A percentile compares a stretch with the other conserved stretches of the same genome.
Evolutionary conservation across 2,113 vertebrate species (phyloP).

Genomic region (Trochalopteron elliotii): DNA sequence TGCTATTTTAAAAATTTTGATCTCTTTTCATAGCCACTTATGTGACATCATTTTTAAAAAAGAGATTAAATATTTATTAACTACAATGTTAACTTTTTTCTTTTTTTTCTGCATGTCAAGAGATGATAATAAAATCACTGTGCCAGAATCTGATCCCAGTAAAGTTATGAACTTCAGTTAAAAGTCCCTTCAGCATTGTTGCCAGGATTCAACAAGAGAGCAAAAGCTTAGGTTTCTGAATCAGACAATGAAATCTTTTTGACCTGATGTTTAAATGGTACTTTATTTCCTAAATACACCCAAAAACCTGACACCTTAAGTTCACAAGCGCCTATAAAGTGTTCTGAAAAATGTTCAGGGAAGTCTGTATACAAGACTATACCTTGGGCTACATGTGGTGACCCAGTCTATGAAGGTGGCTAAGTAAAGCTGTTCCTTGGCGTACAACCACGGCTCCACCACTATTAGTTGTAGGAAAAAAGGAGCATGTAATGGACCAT

Average conservation of each 20-base stretch:
- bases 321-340: background rate
- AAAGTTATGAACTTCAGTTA: background rate
- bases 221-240: background rate
- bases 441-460: background rate
- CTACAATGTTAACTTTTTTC: background rate
- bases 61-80: background rate
- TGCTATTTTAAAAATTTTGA: background rate
- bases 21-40: background rate
- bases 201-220: background rate
- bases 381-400: background rate
- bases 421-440: background rate
- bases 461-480: background rate
- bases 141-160: background rate
- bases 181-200: background rate
- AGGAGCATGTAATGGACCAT: background rate
- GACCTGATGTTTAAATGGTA: background rate
- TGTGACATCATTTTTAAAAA: fast-evolving
- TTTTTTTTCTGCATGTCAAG: background rate
- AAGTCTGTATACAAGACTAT: background rate
- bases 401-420: background rate
- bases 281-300: background rate
- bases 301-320: background rate
- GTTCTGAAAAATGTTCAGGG: background rate
- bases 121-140: background rate
- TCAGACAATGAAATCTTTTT: background rate